Evolutionary conservation across 2,888 invertebrate genomes (phyloP), one percentile per base, ranked within the genome.

Genomic region (Halictus ligatus): DNA sequence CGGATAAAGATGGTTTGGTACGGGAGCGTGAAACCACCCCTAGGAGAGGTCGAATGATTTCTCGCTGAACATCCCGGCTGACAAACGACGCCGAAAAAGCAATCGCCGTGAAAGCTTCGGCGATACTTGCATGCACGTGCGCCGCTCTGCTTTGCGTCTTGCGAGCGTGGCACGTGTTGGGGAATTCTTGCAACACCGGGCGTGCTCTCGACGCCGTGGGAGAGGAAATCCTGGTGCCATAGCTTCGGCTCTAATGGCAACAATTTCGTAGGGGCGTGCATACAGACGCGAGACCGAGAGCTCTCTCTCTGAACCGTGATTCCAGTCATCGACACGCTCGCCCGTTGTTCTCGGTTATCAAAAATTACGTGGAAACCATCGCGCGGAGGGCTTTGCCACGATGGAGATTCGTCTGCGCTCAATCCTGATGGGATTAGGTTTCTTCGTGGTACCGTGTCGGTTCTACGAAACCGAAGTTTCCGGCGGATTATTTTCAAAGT

Each of bases 41-140:
- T n/a, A 2, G 69, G 64, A 76, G 73, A 81, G 82, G 81, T 84
- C 85, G 85, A 91, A 91, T 88, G 89, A 88, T 90, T 91, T 91
- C 88, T 89, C 90, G 81, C 84, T 78, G 77, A 74, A 80, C 85
- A 76, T 86, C 87, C 54, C 35, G 86, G 86, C 91, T 92, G 91
- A 92, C 92, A 92, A 93, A 92, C 92, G 92, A 90, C 89, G 91
- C 87, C 89, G 86, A 91, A 90, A 91, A 92, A 92, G 91, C 92
- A 92, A 93, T 93, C 93, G 91, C 89, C 91, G 93, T 93, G 91
- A 93, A 93, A 93, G 93, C 92, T 82, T 88, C 58, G 75, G 78
- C 73, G 76, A 73, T 76, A 81, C 82, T 79, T 69, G 79, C 81
- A 81, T 60, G 80, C 78, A 80, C 78, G 73, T 75, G 75, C 79